A percentile compares a stretch with the other conserved stretches of the same genome.
Conservation (phyloP, 1,140 invertebrate species). For the Neuroterus valhalla region DNA sequence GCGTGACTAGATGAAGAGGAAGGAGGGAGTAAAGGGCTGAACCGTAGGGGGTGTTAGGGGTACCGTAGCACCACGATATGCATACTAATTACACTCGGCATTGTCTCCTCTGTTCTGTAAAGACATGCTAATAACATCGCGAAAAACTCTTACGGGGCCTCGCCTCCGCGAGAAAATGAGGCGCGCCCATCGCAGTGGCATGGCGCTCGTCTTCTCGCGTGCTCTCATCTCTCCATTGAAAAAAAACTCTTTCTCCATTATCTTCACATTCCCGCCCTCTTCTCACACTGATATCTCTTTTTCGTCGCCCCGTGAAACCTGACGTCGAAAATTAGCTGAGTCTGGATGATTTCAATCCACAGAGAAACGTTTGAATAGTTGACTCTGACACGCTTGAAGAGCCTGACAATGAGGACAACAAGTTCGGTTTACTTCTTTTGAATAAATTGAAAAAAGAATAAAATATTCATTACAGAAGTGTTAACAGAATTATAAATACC, state of each 20-base stretch:
- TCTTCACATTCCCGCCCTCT: conserved; percentile 32
- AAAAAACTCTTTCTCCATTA: conserved; percentile 42
- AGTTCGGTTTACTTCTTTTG: too few species aligned
- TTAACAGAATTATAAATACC: too few species aligned
- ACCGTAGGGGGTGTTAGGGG: neutral
- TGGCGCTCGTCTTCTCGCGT: conserved; percentile 60
- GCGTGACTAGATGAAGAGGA: conserved; percentile 19
- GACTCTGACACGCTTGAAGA: too few species aligned
- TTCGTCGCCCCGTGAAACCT: conserved; percentile 31
- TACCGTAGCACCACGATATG: conserved; percentile 34
- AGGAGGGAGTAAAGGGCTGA: conserved; percentile 29
- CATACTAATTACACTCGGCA: conserved; percentile 67
- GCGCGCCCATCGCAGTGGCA: conserved; percentile 52
- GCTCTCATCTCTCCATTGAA: conserved; percentile 48
- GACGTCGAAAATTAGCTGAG: conserved; percentile 6
- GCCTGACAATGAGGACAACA: too few species aligned
- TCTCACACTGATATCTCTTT: conserved; percentile 36
- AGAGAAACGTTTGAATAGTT: conserved; percentile 12
- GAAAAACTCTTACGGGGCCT: conserved; percentile 55
- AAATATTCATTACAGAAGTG: too few species aligned
- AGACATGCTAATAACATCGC: conserved; percentile 72
- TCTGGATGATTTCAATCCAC: conserved; percentile 10
- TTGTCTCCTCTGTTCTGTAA: conserved; percentile 61
- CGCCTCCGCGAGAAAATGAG: conserved; percentile 36
- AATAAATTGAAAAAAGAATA: too few species aligned